A percentile compares a stretch with the other conserved stretches of the same genome.
Evolutionary conservation across 2,113 vertebrate genomes (phyloP).

Genomic region (Burhinus bistriatus): DNA sequence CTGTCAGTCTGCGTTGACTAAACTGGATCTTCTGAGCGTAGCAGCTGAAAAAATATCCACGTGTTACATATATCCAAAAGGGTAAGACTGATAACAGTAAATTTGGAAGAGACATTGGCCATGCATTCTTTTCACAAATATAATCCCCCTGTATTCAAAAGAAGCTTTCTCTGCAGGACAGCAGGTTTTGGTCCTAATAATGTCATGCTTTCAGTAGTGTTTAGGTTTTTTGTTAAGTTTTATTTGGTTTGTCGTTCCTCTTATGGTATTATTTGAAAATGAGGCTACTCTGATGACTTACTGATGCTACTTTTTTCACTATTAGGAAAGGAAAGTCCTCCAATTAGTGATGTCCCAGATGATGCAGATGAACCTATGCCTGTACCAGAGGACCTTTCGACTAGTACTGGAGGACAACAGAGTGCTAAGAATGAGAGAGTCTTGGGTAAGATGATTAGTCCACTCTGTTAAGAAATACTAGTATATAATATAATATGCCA

Average conservation of each 20-base stretch:
- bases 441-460: conserved; percentile 73
- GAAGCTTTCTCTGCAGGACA: background rate
- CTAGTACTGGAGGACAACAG: conserved; percentile 85
- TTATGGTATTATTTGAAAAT: background rate
- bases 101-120: background rate
- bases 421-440: conserved; percentile 84
- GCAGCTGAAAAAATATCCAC: background rate
- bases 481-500: background rate
- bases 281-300: background rate
- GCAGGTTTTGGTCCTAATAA: background rate
- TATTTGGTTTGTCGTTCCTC: background rate
- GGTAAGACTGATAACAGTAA: background rate
- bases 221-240: background rate
- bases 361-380: conserved; percentile 95
- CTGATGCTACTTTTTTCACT: conserved; percentile 27
- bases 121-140: background rate
- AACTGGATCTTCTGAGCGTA: background rate
- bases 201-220: background rate
- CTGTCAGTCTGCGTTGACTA: background rate
- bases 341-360: conserved; percentile 84
- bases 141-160: background rate
- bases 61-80: background rate
- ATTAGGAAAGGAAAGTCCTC: conserved; percentile 89
- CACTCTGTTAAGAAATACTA: background rate
- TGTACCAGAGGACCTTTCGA: conserved; percentile 96